Evolutionary conservation across 2,113 vertebrate genomes (phyloP), one percentile per base, ranked within the genome.

Genomic region (Labeo catla): DNA sequence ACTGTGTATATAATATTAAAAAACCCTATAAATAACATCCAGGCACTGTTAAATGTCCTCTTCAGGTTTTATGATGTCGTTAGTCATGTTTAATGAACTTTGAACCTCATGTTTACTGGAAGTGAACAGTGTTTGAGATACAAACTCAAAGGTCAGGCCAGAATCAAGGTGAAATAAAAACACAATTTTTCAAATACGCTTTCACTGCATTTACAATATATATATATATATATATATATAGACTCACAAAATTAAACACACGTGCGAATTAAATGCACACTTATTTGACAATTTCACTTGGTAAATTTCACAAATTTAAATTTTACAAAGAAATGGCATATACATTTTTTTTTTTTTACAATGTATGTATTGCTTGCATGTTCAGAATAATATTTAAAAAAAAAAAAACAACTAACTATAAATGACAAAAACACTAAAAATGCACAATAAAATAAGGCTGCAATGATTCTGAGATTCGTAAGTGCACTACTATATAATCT

Each of bases 61-160:
- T 23, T 73, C 28, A 9, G 34, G 12, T 34, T 70, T 47, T 49
- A 19, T 36, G 34, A 57, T 6, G 23, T 65, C 45, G 43, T 78
- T 16, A 10, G n/a, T 47, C 45, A 1, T 36, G 16, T 66, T 45
- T 15, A 8, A 43, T 11, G 70, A 73, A 61, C 68, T 63, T 34
- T 89, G 39, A 59, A 52, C 47, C 59, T 52, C 74, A 74, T 36
- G 54, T 86, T 86, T 43, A 86, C 76, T 68, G 81, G 45, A 65
- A 66, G 15, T 39, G 34, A 80, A 74, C 66, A 21, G 16, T 43
- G 73, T 83, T 52, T 57, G 66, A 47, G 65, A 34, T n/a, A 8
- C 43, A 66, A 23, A 86, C 74, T 76, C 76, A 84, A 86, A 86
- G 85, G 70, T 84, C 87, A 80, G 57, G 45, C 13, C 28, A 19